phyloP scores from a whole-genome alignment of 2,888 invertebrate species.

The Caenorhabditis sulstoni region DNA sequence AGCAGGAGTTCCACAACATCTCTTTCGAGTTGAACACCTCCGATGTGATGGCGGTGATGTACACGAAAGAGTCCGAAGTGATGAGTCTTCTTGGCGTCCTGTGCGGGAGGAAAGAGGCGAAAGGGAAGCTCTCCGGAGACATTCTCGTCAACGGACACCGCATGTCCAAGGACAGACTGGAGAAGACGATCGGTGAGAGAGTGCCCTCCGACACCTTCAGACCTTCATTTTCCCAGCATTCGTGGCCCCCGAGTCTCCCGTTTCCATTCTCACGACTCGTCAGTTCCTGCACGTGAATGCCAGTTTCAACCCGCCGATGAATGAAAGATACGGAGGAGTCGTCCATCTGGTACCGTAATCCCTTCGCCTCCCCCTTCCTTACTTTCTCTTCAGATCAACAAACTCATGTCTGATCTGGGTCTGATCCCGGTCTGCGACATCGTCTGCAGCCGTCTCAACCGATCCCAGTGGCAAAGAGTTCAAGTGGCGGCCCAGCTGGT shows the following conservation, averaged over 20 bases:
- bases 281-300: slow-evolving; percentile 85
- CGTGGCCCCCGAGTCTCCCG: slow-evolving; percentile 88
- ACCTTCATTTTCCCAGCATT: slow-evolving; percentile 82
- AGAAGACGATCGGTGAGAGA: slow-evolving; percentile 84
- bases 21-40: slow-evolving; percentile 93
- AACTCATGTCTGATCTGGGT: slow-evolving; percentile 92
- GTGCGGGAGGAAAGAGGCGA: slow-evolving; percentile 86
- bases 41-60: slow-evolving; percentile 92
- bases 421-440: slow-evolving; percentile 92
- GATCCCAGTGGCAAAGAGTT: slow-evolving; percentile 90
- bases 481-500: slow-evolving; percentile 92
- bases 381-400: slow-evolving; percentile 85
- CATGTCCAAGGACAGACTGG: slow-evolving; percentile 85
- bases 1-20: slow-evolving; percentile 85
- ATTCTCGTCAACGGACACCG: slow-evolving; percentile 91
- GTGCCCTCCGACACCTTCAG: neutral
- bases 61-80: slow-evolving; percentile 90
- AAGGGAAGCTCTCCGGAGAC: slow-evolving; percentile 85
- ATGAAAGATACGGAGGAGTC: slow-evolving; percentile 49
- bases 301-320: slow-evolving; percentile 60
- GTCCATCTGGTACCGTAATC: slow-evolving; percentile 73
- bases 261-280: slow-evolving; percentile 91
- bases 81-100: slow-evolving; percentile 90
- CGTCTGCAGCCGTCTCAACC: slow-evolving; percentile 89
- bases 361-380: neutral